A percentile compares a stretch with the other conserved stretches of the same genome.
Conservation (phyloP, 2,888 invertebrate species). For the Anarsia innoxiella region DNA sequence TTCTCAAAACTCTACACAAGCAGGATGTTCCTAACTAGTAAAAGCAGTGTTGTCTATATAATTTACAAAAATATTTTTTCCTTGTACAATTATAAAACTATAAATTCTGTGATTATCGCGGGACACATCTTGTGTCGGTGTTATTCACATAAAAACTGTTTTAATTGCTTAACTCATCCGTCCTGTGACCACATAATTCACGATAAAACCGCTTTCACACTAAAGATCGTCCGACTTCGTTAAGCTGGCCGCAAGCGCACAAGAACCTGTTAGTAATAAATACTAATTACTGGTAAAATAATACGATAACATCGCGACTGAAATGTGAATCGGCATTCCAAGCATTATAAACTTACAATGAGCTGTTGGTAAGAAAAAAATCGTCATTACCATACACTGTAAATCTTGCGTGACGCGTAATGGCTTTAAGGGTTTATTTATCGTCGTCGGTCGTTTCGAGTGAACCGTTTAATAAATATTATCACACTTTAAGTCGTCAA, state of each 20-base stretch:
- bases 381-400: conserved; percentile 56
- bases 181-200: conserved; percentile 58
- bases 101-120: conserved; percentile 57
- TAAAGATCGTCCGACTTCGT: conserved; percentile 39
- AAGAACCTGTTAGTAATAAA: conserved; percentile 58
- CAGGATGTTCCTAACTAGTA: too few relatives aligned
- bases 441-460: conserved; percentile 57
- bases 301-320: conserved; percentile 61
- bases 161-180: conserved; percentile 66
- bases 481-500: conserved; percentile 70
- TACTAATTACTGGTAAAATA: conserved; percentile 73
- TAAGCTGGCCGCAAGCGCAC: conserved; percentile 28
- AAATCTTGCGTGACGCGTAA: conserved; percentile 70
- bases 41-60: too few relatives aligned
- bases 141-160: conserved; percentile 54
- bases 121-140: conserved; percentile 49
- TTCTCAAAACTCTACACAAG: too few relatives aligned
- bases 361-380: conserved; percentile 40
- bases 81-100: conserved; percentile 26
- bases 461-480: conserved; percentile 73
- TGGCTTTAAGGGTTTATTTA: conserved; percentile 67
- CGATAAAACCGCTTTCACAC: conserved; percentile 54
- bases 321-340: conserved; percentile 39
- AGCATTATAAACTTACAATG: conserved; percentile 42
- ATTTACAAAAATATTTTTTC: neutral